Evolutionary conservation across 2,888 invertebrate species (phyloP), one percentile per base, ranked within the genome.

Genomic region (Heliconius charithonia): DNA sequence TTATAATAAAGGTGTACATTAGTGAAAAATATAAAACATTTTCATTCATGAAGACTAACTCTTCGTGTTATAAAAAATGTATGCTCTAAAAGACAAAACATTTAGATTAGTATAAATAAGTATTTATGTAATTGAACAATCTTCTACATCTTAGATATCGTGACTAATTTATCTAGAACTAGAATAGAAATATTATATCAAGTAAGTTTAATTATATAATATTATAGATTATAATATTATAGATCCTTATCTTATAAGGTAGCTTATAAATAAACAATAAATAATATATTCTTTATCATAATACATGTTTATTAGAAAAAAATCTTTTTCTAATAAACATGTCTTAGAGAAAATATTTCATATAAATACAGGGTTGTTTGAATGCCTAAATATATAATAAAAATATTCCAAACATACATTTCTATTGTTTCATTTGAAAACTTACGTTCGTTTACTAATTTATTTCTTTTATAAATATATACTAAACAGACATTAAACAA

Each of bases 11-110:
- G 84, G 87, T 90, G 90, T 90, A 88, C 84, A 83, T 84, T 85
- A 84, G 85, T 87, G 86, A 87, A 87, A 86, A 87, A 87, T 89
- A 89, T 86, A 88, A 87, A 88, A 87, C 82, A 84, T 84, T 83
- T 78, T 70, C 59, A 45, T 66, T 76, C 66, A 78, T 77, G 73
- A 79, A 81, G 70, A 77, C 80, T 80, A 67, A 80, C 71, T 59
- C 62, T 77, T 76, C 79, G 78, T 80, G 80, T 80, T 80, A 80
- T 75, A 77, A 77, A 77, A 77, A 79, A 62, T 66, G 32, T 81
- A 77, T 81, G 71, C 22, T 79, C 66, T 77, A 65, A 78, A 75
- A 75, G 80, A 79, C 73, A 75, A 75, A 75, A 77, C 51, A 65
- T 69, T 65, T 78, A 66, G 51, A 67, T 62, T 78, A 66, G 75